Evolutionary conservation across 1,140 invertebrate species (phyloP).

Genomic region (Caerostris darwini): DNA sequence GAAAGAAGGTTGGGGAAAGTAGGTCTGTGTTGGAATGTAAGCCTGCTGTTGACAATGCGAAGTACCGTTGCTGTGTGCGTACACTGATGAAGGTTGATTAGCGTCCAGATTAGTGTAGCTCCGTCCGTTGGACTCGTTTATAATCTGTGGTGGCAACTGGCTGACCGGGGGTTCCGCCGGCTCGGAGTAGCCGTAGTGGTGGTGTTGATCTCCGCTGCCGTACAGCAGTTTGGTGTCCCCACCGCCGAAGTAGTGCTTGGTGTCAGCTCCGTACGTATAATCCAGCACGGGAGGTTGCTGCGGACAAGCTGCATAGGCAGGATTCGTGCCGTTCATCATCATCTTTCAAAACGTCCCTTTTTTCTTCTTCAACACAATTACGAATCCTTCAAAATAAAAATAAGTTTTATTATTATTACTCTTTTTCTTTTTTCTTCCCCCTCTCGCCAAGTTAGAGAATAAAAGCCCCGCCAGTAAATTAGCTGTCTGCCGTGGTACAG

Average conservation of each 20-base stretch:
- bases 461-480: slow-evolving; percentile 65
- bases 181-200: slow-evolving; percentile 69
- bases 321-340: slow-evolving; percentile 78
- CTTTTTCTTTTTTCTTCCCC: not conserved
- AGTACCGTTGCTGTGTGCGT: not conserved
- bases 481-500: slow-evolving; percentile 76
- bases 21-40: not conserved
- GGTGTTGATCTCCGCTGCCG: slow-evolving; percentile 27
- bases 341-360: slow-evolving; percentile 38
- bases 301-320: slow-evolving; percentile 77
- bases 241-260: slow-evolving; percentile 63
- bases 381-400: not conserved
- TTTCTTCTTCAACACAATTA: slow-evolving; percentile 38
- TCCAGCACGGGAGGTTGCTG: slow-evolving; percentile 85
- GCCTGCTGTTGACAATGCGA: not conserved
- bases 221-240: slow-evolving; percentile 73
- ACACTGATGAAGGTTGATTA: not conserved
- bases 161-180: slow-evolving; percentile 54
- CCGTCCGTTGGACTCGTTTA: slow-evolving; percentile 91
- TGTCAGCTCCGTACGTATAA: slow-evolving; percentile 80
- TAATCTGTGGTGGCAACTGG: slow-evolving; percentile 81
- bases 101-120: slow-evolving; percentile 93
- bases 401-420: not conserved
- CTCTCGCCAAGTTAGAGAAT: not conserved
- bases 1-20: slow-evolving; percentile 40